Evolutionary conservation across 2,888 invertebrate species (phyloP).

Genomic region (Terebella lapidaria): DNA sequence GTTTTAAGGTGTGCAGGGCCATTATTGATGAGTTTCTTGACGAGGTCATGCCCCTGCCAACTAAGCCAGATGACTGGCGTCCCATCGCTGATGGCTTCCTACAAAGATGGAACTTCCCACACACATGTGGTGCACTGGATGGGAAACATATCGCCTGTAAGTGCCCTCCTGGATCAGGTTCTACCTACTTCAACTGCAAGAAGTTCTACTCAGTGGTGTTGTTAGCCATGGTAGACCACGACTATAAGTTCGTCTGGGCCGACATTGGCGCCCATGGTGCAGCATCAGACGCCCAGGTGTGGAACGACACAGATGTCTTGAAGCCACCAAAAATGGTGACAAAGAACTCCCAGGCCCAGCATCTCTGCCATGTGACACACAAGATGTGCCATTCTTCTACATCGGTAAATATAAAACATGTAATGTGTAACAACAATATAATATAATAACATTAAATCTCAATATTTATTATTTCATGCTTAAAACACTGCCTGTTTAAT

Average conservation of each 20-base stretch:
- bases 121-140: conserved; percentile 12
- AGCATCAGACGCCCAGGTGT: background rate
- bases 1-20: conserved; percentile 25
- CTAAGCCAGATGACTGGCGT: conserved; percentile 19
- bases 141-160: conserved; percentile 8
- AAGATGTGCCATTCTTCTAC: conserved; percentile 15
- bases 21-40: conserved; percentile 20
- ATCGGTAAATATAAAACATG: conserved; percentile 17
- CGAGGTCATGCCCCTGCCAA: conserved; percentile 13
- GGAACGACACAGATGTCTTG: background rate
- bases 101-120: conserved; percentile 12
- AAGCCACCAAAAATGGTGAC: background rate
- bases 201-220: background rate
- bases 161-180: background rate
- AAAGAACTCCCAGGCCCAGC: background rate
- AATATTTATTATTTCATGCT: too few species aligned
- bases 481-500: too few species aligned
- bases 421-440: too few species aligned
- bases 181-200: background rate
- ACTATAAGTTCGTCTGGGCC: background rate
- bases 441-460: too few species aligned
- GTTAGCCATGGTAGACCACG: background rate
- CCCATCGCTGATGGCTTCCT: conserved; percentile 2
- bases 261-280: background rate
- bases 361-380: background rate